phyloP scores from a whole-genome alignment of 2,888 invertebrate species.

The Anthoptus insignis region DNA sequence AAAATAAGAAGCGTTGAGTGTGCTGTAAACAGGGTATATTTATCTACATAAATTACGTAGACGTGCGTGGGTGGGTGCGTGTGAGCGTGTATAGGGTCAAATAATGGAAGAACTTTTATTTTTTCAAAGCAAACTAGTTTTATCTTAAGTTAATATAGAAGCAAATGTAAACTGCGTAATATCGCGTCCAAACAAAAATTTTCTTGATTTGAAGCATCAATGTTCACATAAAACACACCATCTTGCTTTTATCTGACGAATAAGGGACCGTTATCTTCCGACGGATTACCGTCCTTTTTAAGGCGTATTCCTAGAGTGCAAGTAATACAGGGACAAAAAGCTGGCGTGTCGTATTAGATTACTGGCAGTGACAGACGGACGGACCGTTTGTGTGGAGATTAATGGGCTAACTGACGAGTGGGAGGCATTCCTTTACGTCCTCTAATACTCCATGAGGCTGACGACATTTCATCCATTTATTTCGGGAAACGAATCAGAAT shows the following conservation, averaged over 20 bases:
- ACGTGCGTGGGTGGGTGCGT: constrained; percentile 40
- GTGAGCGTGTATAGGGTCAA: constrained; percentile 29
- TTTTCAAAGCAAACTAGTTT: background rate
- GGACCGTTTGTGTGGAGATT: constrained; percentile 79
- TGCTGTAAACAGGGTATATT: constrained; percentile 34
- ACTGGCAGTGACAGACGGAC: constrained; percentile 82
- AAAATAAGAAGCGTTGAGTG: constrained; percentile 35
- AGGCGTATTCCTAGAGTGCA: constrained; percentile 75
- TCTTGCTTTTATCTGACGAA: constrained; percentile 60
- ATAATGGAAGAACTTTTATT: constrained; percentile 27
- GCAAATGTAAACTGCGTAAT: too few species aligned
- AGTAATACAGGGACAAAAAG: constrained; percentile 83
- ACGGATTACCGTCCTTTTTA: constrained; percentile 75
- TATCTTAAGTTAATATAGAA: background rate
- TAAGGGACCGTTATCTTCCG: constrained; percentile 69
- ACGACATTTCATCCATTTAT: constrained; percentile 73
- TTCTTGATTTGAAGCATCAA: background rate
- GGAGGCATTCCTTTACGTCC: constrained; percentile 66
- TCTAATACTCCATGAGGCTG: constrained; percentile 58
- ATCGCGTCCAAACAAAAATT: too few species aligned
- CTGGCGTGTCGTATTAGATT: constrained; percentile 86
- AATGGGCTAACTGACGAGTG: constrained; percentile 85
- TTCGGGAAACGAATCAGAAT: constrained; percentile 59
- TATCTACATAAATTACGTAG: constrained; percentile 34
- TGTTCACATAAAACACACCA: constrained; percentile 18